Conservation (phyloP, 1,140 invertebrate genomes). For the Drosophila carrolli region DNA sequence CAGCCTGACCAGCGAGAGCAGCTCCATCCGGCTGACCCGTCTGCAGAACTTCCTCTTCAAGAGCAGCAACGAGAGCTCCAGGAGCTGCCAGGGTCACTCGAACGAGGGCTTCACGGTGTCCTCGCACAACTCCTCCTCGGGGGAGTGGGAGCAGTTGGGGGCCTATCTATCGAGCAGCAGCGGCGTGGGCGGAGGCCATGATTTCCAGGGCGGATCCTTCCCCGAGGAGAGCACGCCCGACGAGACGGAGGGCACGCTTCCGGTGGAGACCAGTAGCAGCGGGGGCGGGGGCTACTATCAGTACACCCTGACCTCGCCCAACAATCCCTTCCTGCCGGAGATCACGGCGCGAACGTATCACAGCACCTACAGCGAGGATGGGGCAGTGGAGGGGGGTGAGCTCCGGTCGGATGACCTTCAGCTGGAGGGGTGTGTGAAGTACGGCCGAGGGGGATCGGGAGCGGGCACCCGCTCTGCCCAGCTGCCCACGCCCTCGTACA, state of each 20-base stretch:
- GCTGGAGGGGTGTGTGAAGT: conserved; percentile 63
- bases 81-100: conserved; percentile 75
- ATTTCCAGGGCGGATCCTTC: conserved; percentile 66
- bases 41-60: conserved; percentile 82
- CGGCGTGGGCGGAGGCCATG: conserved; percentile 44
- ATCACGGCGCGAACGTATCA: conserved; percentile 80
- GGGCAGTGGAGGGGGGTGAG: conserved; percentile 12
- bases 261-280: conserved; percentile 45
- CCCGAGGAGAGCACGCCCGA: conserved; percentile 64
- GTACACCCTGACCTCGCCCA: conserved; percentile 79
- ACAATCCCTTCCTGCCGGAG: conserved; percentile 82
- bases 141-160: conserved; percentile 79
- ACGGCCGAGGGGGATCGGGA: conserved; percentile 4
- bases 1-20: conserved; percentile 79
- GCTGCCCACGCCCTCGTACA: conserved; percentile 69
- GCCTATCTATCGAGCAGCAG: conserved; percentile 54
- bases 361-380: conserved; percentile 70
- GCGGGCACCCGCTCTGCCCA: conserved; percentile 60
- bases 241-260: conserved; percentile 55
- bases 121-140: conserved; percentile 78
- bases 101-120: conserved; percentile 80
- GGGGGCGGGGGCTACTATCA: conserved; percentile 69
- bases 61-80: conserved; percentile 77
- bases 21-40: conserved; percentile 70
- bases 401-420: conserved; percentile 40